A percentile compares a stretch with the other conserved stretches of the same genome.
phyloP scores from a whole-genome alignment of 2,113 vertebrate genomes.

The Sula dactylatra region DNA sequence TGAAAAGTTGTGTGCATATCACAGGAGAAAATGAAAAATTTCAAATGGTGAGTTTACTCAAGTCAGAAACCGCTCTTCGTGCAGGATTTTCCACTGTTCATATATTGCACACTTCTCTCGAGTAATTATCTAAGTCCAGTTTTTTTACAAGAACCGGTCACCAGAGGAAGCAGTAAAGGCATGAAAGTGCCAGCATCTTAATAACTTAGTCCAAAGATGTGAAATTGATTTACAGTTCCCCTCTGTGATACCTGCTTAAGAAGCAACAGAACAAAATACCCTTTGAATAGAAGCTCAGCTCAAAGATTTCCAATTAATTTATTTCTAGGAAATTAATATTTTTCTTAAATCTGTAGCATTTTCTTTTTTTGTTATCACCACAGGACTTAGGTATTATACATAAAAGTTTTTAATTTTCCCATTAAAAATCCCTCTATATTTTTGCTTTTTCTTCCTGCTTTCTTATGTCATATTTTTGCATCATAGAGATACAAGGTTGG shows the following conservation, averaged over 20 bases:
- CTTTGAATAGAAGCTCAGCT: neutral
- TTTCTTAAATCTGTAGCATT: neutral
- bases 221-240: neutral
- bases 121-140: neutral
- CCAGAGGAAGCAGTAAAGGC: neutral
- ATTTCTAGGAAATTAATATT: neutral
- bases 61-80: neutral
- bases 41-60: neutral
- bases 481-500: accelerated
- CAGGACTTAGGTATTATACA: neutral
- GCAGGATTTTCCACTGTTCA: neutral
- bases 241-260: neutral
- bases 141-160: neutral
- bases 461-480: neutral
- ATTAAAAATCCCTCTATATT: neutral
- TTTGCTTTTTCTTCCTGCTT: neutral
- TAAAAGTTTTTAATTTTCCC: neutral
- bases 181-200: neutral
- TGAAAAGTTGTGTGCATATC: neutral
- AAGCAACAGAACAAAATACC: neutral
- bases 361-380: neutral
- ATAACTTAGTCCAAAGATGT: neutral
- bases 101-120: neutral
- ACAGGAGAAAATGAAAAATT: neutral
- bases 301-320: neutral